phyloP scores from a whole-genome alignment of 2,797 vertebrate genomes.

The Acrossocheilus fasciatus region DNA sequence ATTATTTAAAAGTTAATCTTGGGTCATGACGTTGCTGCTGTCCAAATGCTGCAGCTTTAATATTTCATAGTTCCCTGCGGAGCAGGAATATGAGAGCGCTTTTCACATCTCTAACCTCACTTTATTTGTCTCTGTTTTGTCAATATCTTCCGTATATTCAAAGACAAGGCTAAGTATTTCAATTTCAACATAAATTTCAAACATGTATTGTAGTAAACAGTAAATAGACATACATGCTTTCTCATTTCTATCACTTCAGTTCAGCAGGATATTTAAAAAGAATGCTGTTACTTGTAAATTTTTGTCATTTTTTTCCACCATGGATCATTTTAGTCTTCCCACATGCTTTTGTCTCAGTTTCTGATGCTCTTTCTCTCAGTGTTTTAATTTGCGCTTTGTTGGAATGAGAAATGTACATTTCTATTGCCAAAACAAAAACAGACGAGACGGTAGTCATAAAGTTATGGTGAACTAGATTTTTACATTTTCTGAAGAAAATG shows the following conservation, averaged over 20 bases:
- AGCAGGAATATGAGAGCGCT: constrained; percentile 35
- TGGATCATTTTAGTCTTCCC: not conserved
- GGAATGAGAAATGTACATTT: not conserved
- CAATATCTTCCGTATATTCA: not conserved
- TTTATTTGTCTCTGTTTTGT: not conserved
- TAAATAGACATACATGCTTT: not conserved
- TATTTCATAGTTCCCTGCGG: constrained; percentile 56
- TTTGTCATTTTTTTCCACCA: not conserved
- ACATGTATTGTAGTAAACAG: not conserved
- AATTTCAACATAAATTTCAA: not conserved
- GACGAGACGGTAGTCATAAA: not conserved
- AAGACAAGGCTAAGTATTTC: not conserved
- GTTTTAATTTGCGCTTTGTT: not conserved
- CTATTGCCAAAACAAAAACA: not conserved
- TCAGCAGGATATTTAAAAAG: not conserved
- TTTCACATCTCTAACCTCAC: constrained; percentile 15
- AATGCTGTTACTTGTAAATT: not conserved
- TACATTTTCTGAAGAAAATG: not conserved
- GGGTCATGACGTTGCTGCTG: constrained; percentile 36
- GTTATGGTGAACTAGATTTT: not conserved
- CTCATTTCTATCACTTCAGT: not conserved
- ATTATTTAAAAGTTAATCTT: constrained; percentile 65
- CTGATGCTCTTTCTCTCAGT: not conserved
- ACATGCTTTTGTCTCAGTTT: constrained; percentile 11
- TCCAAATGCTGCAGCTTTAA: constrained; percentile 52